Evolutionary conservation across 2,113 vertebrate species (phyloP).

Genomic region (Malurus alboscapulatus): DNA sequence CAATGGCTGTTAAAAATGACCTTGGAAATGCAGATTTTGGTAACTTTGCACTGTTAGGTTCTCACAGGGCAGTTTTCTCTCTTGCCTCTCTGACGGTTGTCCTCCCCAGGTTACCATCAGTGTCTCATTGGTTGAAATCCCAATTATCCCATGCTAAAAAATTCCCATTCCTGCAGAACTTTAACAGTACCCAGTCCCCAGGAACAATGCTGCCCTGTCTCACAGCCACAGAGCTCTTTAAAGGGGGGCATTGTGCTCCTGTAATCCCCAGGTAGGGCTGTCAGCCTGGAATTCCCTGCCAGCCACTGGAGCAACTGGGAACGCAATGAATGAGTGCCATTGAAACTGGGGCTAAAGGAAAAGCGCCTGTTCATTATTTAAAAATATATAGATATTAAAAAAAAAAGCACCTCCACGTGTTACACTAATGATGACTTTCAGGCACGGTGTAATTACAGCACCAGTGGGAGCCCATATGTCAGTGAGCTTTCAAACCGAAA

Average conservation of each 20-base stretch:
- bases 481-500: conserved; percentile 1
- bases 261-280: neutral
- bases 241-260: neutral
- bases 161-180: neutral
- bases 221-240: neutral
- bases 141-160: neutral
- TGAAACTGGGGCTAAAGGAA: neutral
- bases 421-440: conserved; percentile 49
- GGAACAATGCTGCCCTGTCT: neutral
- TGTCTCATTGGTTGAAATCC: neutral
- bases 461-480: conserved; percentile 36
- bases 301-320: neutral
- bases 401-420: neutral
- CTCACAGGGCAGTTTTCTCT: neutral
- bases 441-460: conserved; percentile 26
- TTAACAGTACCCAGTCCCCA: no score
- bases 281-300: neutral
- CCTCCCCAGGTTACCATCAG: neutral
- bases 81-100: neutral
- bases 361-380: neutral
- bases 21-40: neutral
- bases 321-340: neutral
- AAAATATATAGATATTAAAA: neutral
- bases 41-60: neutral
- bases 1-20: neutral